phyloP scores from a whole-genome alignment of 1,140 invertebrate species.

The Lasioglossum baleicum region DNA sequence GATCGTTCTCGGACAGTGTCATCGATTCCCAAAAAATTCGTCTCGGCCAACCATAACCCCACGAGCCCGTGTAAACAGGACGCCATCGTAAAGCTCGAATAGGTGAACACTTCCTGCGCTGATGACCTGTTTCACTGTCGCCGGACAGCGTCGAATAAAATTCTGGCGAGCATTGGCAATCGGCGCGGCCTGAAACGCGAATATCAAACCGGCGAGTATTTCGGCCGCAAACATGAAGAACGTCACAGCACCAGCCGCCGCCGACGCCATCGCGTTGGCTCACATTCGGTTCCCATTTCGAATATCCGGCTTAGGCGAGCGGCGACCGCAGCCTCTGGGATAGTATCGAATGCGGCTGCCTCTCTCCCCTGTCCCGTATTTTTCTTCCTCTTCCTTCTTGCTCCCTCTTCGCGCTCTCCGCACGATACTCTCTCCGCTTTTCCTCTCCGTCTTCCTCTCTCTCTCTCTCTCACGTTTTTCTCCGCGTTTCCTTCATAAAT shows the following conservation, averaged over 20 bases:
- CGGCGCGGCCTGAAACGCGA: conserved; percentile 4
- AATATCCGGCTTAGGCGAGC: conserved; percentile 67
- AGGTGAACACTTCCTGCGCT: neutral
- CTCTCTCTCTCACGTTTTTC: neutral
- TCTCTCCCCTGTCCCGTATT: conserved; percentile 9
- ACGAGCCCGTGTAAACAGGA: neutral
- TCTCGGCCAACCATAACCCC: neutral
- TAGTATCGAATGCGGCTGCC: conserved; percentile 44
- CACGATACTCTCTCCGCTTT: neutral
- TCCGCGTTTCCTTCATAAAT: neutral
- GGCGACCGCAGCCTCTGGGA: conserved; percentile 45
- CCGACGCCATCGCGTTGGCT: conserved; percentile 11
- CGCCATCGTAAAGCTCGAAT: neutral
- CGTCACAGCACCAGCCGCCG: neutral
- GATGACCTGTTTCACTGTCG: conserved; percentile 18
- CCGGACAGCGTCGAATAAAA: conserved; percentile 16
- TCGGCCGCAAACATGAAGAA: neutral
- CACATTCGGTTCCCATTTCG: conserved; percentile 63
- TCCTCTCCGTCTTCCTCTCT: neutral
- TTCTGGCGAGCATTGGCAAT: neutral
- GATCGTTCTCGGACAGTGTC: too few relatives aligned
- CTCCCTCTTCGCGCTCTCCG: neutral
- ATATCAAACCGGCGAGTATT: conserved; percentile 23
- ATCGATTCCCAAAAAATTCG: too few relatives aligned
- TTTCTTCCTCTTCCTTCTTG: neutral